phyloP scores from a whole-genome alignment of 2,797 vertebrate genomes.

The Acanthurus lineatus region DNA sequence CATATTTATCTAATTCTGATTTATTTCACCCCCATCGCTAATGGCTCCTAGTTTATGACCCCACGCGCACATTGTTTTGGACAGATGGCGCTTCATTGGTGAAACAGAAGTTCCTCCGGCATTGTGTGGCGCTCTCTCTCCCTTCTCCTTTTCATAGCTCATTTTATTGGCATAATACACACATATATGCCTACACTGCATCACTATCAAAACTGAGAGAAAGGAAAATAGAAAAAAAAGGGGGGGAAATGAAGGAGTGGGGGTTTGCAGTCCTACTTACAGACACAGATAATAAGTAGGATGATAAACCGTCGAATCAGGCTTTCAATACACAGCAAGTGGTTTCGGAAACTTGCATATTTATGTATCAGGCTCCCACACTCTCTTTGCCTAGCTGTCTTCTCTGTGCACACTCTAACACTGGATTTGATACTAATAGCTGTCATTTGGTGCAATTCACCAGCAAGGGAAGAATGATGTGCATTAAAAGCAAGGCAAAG shows the following conservation, averaged over 20 bases:
- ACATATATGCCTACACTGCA: conserved; percentile 84
- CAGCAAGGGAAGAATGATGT: conserved; percentile 81
- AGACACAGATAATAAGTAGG: conserved; percentile 64
- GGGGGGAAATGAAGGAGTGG: background rate
- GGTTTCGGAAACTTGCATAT: conserved; percentile 65
- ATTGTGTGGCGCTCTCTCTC: conserved; percentile 46
- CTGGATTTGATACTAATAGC: conserved; percentile 90
- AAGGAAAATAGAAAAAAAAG: background rate
- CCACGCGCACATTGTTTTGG: conserved; percentile 79
- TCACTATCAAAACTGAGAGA: conserved; percentile 53
- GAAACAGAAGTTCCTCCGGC: conserved; percentile 78
- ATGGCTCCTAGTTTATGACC: conserved; percentile 84
- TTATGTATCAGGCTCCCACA: conserved; percentile 60
- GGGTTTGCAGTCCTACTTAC: conserved; percentile 78
- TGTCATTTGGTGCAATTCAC: conserved; percentile 94
- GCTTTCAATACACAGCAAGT: conserved; percentile 63
- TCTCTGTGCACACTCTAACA: conserved; percentile 60
- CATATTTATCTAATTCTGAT: conserved; percentile 86
- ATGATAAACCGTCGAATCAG: conserved; percentile 68
- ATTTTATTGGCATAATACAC: conserved; percentile 90
- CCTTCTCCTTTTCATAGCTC: conserved; percentile 88
- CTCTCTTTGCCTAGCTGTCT: conserved; percentile 58
- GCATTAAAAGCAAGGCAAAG: conserved; percentile 78
- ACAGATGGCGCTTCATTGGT: conserved; percentile 84
- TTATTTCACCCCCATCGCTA: conserved; percentile 80